These are phyloP conservation scores for Aleiodes sp. DNA, from an alignment of 1,140 invertebrate genomes.

Conservation along the genomic window DNA sequence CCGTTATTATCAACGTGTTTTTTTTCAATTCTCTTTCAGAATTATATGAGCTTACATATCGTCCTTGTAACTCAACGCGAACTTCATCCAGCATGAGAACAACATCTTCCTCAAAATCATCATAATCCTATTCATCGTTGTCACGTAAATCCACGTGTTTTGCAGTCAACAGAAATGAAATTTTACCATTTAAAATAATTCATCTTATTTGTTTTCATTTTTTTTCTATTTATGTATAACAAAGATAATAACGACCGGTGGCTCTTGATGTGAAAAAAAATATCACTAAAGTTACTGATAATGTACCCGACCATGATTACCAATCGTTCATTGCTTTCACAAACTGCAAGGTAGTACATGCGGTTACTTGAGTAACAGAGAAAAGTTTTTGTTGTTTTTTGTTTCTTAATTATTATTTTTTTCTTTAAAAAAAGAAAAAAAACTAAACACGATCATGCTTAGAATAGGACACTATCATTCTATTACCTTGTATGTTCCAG, in stretches of 20 bases:
- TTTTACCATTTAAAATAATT: slow-evolving; percentile 12
- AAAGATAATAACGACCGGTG: neutral
- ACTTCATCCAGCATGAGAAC: slow-evolving; percentile 61
- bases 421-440: neutral
- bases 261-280: neutral
- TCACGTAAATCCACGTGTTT: slow-evolving; percentile 48
- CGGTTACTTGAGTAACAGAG: slow-evolving; percentile 50
- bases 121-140: slow-evolving; percentile 61
- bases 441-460: slow-evolving; percentile 53
- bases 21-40: too few relatives aligned
- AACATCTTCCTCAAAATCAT: slow-evolving; percentile 58
- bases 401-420: neutral
- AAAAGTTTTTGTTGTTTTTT: slow-evolving; percentile 23
- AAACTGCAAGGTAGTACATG: slow-evolving; percentile 50
- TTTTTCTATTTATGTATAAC: neutral
- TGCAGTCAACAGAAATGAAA: slow-evolving; percentile 17
- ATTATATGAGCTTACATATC: slow-evolving; percentile 58
- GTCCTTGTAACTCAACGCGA: slow-evolving; percentile 57
- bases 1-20: neutral
- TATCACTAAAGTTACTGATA: neutral
- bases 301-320: slow-evolving; percentile 4
- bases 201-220: neutral
- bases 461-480: neutral
- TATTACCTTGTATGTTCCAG: slow-evolving; percentile 81
- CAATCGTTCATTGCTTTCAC: slow-evolving; percentile 32